Conservation (phyloP, 1,140 invertebrate genomes). For the Drosophila yakuba region DNA sequence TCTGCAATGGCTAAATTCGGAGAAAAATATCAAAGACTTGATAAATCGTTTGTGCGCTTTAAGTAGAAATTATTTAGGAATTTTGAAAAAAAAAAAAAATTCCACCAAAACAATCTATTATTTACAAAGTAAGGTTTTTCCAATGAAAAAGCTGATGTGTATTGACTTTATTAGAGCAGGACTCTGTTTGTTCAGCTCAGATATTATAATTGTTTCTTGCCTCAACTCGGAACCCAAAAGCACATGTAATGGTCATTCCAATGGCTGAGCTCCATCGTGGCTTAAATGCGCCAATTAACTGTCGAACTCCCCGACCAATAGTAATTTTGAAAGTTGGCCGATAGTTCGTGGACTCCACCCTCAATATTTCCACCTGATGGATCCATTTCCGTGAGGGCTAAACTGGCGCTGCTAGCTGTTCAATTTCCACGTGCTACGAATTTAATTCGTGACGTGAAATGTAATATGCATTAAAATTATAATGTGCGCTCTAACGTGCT, state of each 20-base stretch:
- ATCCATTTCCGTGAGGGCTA: constrained; percentile 10
- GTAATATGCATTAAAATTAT: constrained; percentile 72
- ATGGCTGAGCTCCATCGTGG: neutral
- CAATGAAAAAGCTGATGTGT: too few species aligned
- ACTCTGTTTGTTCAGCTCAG: too few species aligned
- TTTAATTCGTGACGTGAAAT: constrained; percentile 60
- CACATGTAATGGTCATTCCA: neutral
- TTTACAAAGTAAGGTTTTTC: too few species aligned
- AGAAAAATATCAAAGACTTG: neutral
- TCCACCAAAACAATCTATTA: too few species aligned
- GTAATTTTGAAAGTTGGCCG: constrained; percentile 12
- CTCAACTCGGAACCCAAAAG: neutral
- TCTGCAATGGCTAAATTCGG: neutral
- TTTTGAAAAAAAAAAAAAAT: too few species aligned
- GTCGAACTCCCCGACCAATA: constrained; percentile 29
- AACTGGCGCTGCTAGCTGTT: constrained; percentile 5
- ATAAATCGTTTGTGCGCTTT: too few species aligned
- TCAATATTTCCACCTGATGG: constrained; percentile 38
- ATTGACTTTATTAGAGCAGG: too few species aligned
- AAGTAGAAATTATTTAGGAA: too few species aligned
- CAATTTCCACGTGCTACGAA: constrained; percentile 12
- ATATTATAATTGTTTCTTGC: neutral
- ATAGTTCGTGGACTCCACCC: constrained; percentile 15
- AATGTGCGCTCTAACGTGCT: constrained; percentile 33
- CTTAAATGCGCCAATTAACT: constrained; percentile 23